These are phyloP conservation scores for Asobara japonica DNA, from an alignment of 1,140 invertebrate species.

Conservation along the genomic window DNA sequence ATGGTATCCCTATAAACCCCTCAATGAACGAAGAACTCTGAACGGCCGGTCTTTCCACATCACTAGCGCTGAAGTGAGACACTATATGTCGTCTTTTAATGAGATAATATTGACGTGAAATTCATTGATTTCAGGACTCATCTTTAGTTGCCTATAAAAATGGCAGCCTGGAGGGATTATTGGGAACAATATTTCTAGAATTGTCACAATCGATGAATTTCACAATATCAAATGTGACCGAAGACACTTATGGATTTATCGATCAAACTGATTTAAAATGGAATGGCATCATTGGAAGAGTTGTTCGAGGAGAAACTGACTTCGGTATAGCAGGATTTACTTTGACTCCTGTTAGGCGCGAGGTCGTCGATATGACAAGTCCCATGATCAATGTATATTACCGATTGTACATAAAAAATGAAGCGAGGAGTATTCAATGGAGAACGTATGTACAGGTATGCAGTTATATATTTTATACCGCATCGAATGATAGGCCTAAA, in stretches of 20 bases:
- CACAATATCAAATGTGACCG: slow-evolving; percentile 18
- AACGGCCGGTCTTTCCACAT: slow-evolving; percentile 25
- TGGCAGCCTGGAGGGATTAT: slow-evolving; percentile 21
- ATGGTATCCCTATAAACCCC: not conserved
- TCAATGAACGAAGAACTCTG: slow-evolving; percentile 32
- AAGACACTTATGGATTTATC: slow-evolving; percentile 39
- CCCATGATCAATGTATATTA: slow-evolving; percentile 43
- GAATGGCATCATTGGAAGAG: slow-evolving; percentile 47
- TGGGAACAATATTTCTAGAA: slow-evolving; percentile 41
- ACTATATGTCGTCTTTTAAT: not conserved
- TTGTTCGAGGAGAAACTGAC: slow-evolving; percentile 37
- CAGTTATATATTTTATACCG: not conserved
- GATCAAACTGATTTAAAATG: slow-evolving; percentile 35
- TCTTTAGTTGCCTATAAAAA: not conserved
- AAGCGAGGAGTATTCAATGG: slow-evolving; percentile 40
- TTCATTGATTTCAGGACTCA: not conserved
- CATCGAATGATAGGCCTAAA: no score
- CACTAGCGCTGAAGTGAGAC: slow-evolving; percentile 38
- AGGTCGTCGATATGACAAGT: slow-evolving; percentile 47
- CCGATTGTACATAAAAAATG: slow-evolving; percentile 42
- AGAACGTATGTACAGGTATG: slow-evolving; percentile 46
- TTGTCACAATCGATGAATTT: slow-evolving; percentile 45
- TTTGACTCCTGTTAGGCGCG: slow-evolving; percentile 40
- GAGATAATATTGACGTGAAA: not conserved
- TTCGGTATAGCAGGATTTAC: slow-evolving; percentile 47